Evolutionary conservation across 2,888 invertebrate genomes (phyloP), one percentile per base, ranked within the genome.

Genomic region (Eumacrocentrus americanus): DNA sequence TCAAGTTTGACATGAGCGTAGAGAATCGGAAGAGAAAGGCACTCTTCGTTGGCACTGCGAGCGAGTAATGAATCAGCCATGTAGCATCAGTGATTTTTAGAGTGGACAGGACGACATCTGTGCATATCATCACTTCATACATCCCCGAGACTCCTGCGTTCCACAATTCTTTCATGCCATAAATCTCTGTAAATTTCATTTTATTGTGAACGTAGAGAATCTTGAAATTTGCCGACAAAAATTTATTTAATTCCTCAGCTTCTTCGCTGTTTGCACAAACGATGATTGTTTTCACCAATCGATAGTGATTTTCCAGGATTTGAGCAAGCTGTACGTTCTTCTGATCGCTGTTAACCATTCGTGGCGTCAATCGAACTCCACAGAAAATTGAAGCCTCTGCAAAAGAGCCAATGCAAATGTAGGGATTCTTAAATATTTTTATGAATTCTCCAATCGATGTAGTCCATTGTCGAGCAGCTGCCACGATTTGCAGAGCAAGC

Each of bases 301-400:
- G 72, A 35, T 83, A 80, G 12, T 83, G 79, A 34, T 82, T 76
- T 55, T 81, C 76, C 7, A 89, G 65, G 66, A 87, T 82, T 6
- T 83, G 85, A 72, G 47, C 4, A 64, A 67, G 53, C 23, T 75
- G 73, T 1, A 79, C 67, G 1, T 80, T 58, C 77, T 87, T 88
- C 2, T 80, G 77, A 1, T 81, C 75, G 6, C 81, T 78, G 22
- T 77, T 75, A 1, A 81, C 59, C 59, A 85, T 75, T 60, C 82
- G 80, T 22, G 86, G 72, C 11, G 80, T 79, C 46, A 86, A 80
- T 72, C 81, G 61, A 65, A 84, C 81, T 75, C 85, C 67, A n/a
- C 88, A 89, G 79, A 90, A 92, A 11, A 91, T 81, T 0, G 90
- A 87, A 47, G 91, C 91, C 80, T 93, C 92, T 67, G 91, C 84